Percentiles rank a stretch among this genome's conserved stretches.
Evolutionary conservation across 2,797 vertebrate species (phyloP).

Genomic region (Ambastaia sidthimunki): DNA sequence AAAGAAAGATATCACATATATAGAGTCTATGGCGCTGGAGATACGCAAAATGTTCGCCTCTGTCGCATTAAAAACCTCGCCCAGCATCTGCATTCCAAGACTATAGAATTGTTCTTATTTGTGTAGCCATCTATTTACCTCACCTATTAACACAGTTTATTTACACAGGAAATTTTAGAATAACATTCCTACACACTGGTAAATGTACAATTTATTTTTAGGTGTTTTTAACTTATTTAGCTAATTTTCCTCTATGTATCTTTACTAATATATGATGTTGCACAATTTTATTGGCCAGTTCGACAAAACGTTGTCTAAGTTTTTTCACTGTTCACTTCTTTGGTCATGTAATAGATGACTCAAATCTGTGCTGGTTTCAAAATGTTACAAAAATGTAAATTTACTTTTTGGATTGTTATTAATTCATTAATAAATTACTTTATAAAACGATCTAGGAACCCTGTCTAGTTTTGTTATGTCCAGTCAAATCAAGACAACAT

Average conservation of each 20-base stretch:
- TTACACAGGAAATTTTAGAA: not conserved
- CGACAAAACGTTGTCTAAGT: not conserved
- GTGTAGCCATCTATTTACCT: slow-evolving; percentile 60
- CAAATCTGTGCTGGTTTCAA: not conserved
- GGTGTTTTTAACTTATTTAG: not conserved
- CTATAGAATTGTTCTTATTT: slow-evolving; percentile 77
- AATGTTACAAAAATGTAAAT: not conserved
- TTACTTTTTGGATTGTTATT: not conserved
- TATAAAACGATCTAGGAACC: not conserved
- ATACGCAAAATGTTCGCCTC: slow-evolving; percentile 71
- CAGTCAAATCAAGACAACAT: no score
- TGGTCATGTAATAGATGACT: not conserved
- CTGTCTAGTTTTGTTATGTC: not conserved
- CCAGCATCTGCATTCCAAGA: slow-evolving; percentile 80
- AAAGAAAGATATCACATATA: slow-evolving; percentile 77
- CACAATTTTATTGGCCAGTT: slow-evolving; percentile 19
- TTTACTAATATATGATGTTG: not conserved
- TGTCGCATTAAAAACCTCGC: slow-evolving; percentile 81
- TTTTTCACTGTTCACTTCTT: slow-evolving; percentile 8
- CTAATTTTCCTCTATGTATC: not conserved
- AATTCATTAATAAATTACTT: not conserved
- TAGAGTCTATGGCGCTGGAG: slow-evolving; percentile 78
- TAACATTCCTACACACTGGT: not conserved
- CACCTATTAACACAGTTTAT: not conserved
- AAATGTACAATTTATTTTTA: not conserved